Evolutionary conservation across 2,888 invertebrate genomes (phyloP).

Genomic region (Onthophagus sagittarius): DNA sequence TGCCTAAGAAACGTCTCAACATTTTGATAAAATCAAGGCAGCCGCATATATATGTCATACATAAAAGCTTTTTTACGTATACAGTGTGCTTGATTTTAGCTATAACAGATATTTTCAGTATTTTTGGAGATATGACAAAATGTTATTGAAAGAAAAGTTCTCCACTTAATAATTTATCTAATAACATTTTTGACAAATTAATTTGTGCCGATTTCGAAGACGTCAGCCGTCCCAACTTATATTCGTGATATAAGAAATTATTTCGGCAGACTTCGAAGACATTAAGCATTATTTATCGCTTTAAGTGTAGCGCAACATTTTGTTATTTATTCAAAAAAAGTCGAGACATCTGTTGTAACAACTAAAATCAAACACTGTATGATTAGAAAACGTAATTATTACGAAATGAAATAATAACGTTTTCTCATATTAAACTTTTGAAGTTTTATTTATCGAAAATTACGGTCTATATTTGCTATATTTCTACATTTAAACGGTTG

Average conservation of each 20-base stretch:
- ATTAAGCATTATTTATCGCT: too few species aligned
- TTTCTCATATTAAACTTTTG: background rate
- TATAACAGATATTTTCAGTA: background rate
- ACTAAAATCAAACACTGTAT: background rate
- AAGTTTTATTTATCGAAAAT: background rate
- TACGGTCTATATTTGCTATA: constrained; percentile 16
- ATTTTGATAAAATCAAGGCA: constrained; percentile 21
- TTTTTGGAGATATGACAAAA: too few species aligned
- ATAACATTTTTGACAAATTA: too few species aligned
- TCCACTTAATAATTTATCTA: too few species aligned
- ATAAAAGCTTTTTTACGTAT: constrained; percentile 9
- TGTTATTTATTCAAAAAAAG: too few species aligned
- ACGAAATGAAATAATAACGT: background rate
- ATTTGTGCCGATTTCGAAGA: too few species aligned
- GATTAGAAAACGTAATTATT: background rate
- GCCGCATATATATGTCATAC: constrained; percentile 4
- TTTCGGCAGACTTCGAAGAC: too few species aligned
- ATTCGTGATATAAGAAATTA: too few species aligned
- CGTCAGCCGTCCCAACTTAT: too few species aligned
- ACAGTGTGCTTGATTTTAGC: background rate
- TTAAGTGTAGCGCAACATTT: too few species aligned
- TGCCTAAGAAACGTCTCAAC: constrained; percentile 22
- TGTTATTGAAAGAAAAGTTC: too few species aligned
- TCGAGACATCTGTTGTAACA: too few species aligned
- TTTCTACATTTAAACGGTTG: constrained; percentile 49